These are phyloP conservation scores for Luffia ferchaultella DNA, from an alignment of 2,888 invertebrate species.

Conservation along the genomic window DNA sequence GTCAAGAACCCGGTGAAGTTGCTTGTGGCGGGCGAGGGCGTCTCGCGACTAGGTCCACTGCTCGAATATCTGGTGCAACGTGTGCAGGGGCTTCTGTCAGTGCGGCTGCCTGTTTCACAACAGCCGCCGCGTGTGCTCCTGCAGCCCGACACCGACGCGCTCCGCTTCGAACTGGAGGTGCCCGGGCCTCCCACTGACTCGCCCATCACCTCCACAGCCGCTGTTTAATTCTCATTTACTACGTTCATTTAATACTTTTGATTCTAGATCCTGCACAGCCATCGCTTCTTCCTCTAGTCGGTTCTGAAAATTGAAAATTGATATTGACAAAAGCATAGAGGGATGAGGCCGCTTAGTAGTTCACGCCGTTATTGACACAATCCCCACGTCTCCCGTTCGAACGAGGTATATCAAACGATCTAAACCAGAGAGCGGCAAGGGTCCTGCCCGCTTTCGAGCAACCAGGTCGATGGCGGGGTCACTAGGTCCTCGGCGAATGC, in stretches of 20 bases:
- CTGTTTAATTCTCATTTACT: not conserved
- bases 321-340: too few species aligned
- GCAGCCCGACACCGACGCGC: conserved; percentile 5
- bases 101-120: conserved; percentile 62
- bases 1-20: conserved; percentile 25
- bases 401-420: not conserved
- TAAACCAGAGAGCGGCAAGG: not conserved
- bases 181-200: conserved; percentile 1
- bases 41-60: conserved; percentile 71
- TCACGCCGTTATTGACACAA: not conserved
- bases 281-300: too few species aligned
- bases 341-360: too few species aligned
- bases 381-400: not conserved
- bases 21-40: conserved; percentile 38
- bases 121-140: conserved; percentile 20
- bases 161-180: conserved; percentile 5
- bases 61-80: conserved; percentile 74
- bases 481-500: not conserved
- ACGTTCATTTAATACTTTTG: too few species aligned
- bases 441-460: too few species aligned
- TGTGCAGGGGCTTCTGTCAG: conserved; percentile 74
- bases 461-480: not conserved
- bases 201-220: conserved; percentile 2
- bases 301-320: too few species aligned
- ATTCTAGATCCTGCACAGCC: too few species aligned